Conservation (phyloP, 2,797 vertebrate species). For the Chaetodon trifasciatus region DNA sequence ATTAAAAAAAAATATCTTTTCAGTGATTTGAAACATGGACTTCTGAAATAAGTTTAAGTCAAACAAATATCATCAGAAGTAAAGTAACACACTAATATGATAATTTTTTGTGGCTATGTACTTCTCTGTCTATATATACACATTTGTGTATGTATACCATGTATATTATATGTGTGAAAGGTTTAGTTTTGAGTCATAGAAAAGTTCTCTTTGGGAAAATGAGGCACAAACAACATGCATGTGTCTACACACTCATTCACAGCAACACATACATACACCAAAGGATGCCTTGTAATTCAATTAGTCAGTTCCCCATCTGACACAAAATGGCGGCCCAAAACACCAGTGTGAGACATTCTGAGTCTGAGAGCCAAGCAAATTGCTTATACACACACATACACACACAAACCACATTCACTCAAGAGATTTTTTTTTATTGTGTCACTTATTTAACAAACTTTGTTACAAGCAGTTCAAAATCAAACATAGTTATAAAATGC, state of each 20-base stretch:
- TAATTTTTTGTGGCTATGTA: background rate
- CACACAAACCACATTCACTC: constrained; percentile 11
- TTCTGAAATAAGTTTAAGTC: background rate
- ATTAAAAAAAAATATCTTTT: constrained; percentile 8
- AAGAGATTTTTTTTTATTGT: background rate
- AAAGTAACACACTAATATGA: background rate
- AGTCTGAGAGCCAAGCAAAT: constrained; percentile 60
- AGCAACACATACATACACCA: constrained; percentile 10
- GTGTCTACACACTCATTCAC: background rate
- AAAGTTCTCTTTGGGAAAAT: constrained; percentile 15
- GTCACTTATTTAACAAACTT: background rate
- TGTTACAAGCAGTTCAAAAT: background rate
- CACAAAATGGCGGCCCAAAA: constrained; percentile 72
- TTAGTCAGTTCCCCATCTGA: constrained; percentile 73
- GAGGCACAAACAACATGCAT: constrained; percentile 3
- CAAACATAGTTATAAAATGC: background rate
- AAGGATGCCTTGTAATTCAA: constrained; percentile 61
- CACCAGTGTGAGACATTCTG: constrained; percentile 53
- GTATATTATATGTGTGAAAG: background rate
- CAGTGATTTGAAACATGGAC: constrained; percentile 6
- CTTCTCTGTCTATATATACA: background rate
- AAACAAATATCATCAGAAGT: background rate
- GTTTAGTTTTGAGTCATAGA: constrained; percentile 3
- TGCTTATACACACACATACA: constrained; percentile 24
- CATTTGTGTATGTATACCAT: background rate